Evolutionary conservation across 2,113 vertebrate species (phyloP).

Genomic region (Benthochromis sp.): DNA sequence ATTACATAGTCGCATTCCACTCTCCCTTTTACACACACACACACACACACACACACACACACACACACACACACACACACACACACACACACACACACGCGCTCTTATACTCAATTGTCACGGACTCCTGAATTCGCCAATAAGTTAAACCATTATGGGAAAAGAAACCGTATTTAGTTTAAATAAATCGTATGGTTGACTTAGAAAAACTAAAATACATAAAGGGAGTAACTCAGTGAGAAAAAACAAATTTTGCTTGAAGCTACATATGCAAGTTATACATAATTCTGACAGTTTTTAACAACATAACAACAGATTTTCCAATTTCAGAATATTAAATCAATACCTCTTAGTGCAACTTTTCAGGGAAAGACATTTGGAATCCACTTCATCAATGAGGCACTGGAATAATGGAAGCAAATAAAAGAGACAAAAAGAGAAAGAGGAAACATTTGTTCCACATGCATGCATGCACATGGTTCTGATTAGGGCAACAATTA

Average conservation of each 20-base stretch:
- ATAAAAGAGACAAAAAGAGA: not conserved
- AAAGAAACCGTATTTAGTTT: not conserved
- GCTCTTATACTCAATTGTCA: slow-evolving; percentile 2
- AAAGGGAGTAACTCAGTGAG: not conserved
- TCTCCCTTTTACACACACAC: too few species aligned
- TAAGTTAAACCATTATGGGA: not conserved
- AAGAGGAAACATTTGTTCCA: not conserved
- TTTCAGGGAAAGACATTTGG: not conserved
- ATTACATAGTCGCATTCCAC: too few species aligned
- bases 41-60: not conserved
- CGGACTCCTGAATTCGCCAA: not conserved
- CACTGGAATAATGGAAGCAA: slow-evolving; percentile 19
- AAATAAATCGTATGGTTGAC: not conserved
- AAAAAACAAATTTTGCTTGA: not conserved
- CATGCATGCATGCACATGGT: not conserved
- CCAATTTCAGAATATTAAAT: not conserved
- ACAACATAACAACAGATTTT: not conserved
- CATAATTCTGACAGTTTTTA: not conserved
- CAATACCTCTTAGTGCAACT: not conserved
- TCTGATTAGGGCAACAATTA: not conserved
- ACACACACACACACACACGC: not conserved
- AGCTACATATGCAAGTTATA: not conserved
- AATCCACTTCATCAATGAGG: not conserved
- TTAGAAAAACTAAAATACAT: not conserved
- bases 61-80: not conserved